Base-by-base conservation (phyloP, 2,888 invertebrate species). In the Brachyptera risi region DNA sequence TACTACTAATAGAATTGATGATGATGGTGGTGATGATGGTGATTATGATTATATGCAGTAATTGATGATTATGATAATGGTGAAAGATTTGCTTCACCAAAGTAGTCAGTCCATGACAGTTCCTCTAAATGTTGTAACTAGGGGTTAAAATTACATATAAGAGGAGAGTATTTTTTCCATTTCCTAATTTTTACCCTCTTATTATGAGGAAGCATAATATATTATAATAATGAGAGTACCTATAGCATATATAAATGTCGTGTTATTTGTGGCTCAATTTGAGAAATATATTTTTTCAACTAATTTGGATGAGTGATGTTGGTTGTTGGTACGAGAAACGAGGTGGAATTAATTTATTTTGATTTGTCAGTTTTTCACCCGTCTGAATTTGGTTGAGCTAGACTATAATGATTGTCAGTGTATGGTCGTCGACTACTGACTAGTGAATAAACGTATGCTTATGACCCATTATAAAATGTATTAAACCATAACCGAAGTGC, bases 401-500 rank as follows among this genome's bases (percentile, higher is more conserved):
- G n/a, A n/a, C n/a, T n/a, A n/a, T n/a, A n/a, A n/a, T n/a, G n/a
- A n/a, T n/a, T n/a, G n/a, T n/a, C n/a, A n/a, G n/a, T 23, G 21
- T 23, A 5, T 24, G 1, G 3, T 21, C 21, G n/a, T 24, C 5
- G 47, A 24, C 47, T 47, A 47, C 3, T 47, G 47, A 21, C 24
- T 11, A 31, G 31, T 42, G 51, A 60, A 54, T 60, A 44, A 27
- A 50, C 31, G 38, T 27, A 37, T 59, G 38, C 62, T 62, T 59
- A 59, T 62, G 59, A 42, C 59, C 62, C 47, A 56, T 38, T 35
- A 54, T 54, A 54, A 47, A 47, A 26, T 44, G 50, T 58, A 58
- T 59, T 56, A 35, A 51, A 56, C 58, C 37, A 37, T 51, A 58
- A 58, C 62, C 59, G 62, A 62, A 62, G 62, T 62, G 62, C 62